phyloP scores from a whole-genome alignment of 1,140 invertebrate genomes.

The Diuraphis noxia region DNA sequence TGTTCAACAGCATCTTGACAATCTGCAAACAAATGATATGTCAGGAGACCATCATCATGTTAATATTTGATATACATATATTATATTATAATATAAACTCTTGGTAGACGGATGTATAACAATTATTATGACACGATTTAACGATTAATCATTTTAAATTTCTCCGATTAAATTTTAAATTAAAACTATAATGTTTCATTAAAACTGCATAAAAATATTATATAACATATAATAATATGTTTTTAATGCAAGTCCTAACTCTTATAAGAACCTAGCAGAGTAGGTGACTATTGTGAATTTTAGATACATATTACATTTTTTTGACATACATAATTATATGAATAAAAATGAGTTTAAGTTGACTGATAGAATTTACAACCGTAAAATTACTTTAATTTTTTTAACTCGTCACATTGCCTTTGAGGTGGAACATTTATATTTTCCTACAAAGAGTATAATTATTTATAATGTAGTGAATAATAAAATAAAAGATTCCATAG shows the following conservation, averaged over 20 bases:
- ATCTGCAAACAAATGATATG: slow-evolving; percentile 67
- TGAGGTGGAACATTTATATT: not conserved
- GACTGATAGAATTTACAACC: not conserved
- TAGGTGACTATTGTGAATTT: not conserved
- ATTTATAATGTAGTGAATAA: not conserved
- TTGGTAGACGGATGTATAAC: not conserved
- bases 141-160: too few relatives aligned
- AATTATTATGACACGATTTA: too few relatives aligned
- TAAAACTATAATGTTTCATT: too few relatives aligned
- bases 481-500: not conserved
- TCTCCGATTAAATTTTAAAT: too few relatives aligned
- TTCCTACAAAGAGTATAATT: not conserved
- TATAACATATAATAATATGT: too few relatives aligned
- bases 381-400: not conserved
- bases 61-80: not conserved
- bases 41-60: not conserved
- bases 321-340: not conserved
- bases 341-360: not conserved
- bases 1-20: slow-evolving; percentile 77
- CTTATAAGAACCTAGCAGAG: not conserved
- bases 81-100: too few relatives aligned
- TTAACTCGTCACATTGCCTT: not conserved
- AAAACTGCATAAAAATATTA: too few relatives aligned
- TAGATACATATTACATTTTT: not conserved
- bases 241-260: not conserved